Evolutionary conservation across 1,140 invertebrate species (phyloP).

Genomic region (Hyles vespertilio): DNA sequence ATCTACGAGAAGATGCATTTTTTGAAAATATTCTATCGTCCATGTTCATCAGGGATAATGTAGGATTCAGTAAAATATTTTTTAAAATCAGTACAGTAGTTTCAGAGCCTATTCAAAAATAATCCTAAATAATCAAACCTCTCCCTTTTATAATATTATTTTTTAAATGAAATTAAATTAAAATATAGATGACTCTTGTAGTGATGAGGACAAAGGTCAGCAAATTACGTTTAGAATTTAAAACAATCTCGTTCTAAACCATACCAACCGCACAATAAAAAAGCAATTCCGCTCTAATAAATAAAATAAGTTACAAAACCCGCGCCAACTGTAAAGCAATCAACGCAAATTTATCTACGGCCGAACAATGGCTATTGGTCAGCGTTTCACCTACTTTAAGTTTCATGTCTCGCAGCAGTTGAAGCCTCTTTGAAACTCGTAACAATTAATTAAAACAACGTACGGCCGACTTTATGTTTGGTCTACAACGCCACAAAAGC

Average conservation of each 20-base stretch:
- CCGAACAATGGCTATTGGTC: conserved; percentile 29
- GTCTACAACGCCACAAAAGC: conserved; percentile 11
- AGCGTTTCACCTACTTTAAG: conserved; percentile 29
- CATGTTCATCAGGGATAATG: too few relatives aligned
- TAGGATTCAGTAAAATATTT: neutral
- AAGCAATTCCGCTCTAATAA: neutral
- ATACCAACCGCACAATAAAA: neutral
- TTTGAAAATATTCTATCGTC: too few relatives aligned
- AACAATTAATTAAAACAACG: conserved; percentile 69
- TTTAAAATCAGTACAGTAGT: neutral
- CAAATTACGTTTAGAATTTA: too few relatives aligned
- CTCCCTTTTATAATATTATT: too few relatives aligned
- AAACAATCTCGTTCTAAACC: too few relatives aligned
- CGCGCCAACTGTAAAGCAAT: conserved; percentile 3
- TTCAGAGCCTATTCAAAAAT: neutral
- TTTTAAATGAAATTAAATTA: too few relatives aligned
- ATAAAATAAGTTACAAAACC: neutral
- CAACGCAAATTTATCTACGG: conserved; percentile 27
- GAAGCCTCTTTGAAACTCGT: conserved; percentile 44
- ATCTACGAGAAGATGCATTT: too few relatives aligned
- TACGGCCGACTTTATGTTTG: conserved; percentile 20
- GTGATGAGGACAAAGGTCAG: too few relatives aligned
- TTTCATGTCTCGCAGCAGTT: conserved; percentile 53
- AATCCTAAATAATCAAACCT: too few relatives aligned
- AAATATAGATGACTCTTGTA: too few relatives aligned